These are phyloP conservation scores for Cladorhizidae sp. DNA, from an alignment of 37 sponge, comb jelly and placozoan species.

Conservation along the genomic window DNA sequence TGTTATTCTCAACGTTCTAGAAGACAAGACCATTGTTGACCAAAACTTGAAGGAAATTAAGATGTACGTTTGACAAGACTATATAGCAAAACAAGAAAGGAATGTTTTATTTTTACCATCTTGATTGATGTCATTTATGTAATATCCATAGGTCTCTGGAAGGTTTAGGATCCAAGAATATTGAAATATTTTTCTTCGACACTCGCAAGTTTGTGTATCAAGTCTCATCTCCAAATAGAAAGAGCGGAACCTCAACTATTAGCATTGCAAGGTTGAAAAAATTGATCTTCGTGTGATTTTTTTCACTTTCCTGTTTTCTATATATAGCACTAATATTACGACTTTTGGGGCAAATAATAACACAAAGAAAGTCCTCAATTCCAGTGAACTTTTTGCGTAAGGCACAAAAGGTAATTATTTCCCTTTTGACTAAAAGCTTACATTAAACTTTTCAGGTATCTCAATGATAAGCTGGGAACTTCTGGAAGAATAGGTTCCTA, in stretches of 20 bases:
- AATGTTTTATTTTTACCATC: no score
- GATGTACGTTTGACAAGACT: neutral
- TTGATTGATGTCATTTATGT: neutral
- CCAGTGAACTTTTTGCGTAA: slow-evolving; percentile 8
- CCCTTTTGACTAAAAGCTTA: no score
- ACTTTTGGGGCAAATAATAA: slow-evolving; percentile 14
- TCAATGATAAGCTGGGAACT: neutral
- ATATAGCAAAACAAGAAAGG: no score
- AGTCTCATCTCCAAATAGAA: no score
- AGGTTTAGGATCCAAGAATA: neutral
- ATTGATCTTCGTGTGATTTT: no score
- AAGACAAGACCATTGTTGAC: neutral
- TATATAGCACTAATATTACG: slow-evolving; percentile 17
- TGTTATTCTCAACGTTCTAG: neutral
- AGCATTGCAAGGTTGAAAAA: no score
- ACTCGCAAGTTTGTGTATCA: neutral
- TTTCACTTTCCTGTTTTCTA: neutral
- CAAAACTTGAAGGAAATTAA: neutral
- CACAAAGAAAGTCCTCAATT: neutral
- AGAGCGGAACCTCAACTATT: no score
- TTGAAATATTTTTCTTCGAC: neutral
- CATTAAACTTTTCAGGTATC: neutral
- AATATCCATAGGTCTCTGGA: neutral
- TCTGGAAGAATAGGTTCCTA: neutral
- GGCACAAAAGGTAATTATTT: no score